A percentile compares a stretch with the other conserved stretches of the same genome.
Evolutionary conservation across 2,113 vertebrate species (phyloP).

Genomic region (Garra rufa): DNA sequence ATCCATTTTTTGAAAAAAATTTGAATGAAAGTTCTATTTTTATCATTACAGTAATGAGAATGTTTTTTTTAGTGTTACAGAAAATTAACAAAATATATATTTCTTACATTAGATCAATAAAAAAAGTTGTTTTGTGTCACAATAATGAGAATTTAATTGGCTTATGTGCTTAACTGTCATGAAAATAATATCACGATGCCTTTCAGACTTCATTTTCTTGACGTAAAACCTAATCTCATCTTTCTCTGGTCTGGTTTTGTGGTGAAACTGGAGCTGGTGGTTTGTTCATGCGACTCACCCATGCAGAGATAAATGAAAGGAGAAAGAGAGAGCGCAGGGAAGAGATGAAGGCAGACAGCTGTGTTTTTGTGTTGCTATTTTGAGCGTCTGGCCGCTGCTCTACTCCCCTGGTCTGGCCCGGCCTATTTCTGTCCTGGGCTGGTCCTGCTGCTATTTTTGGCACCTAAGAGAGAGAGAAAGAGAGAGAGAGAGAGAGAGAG

Average conservation of each 20-base stretch:
- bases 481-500: constrained; percentile 43
- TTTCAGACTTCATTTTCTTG: neutral
- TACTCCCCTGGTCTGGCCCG: constrained; percentile 63
- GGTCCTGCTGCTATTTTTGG: constrained; percentile 61
- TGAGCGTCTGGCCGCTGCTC: constrained; percentile 59
- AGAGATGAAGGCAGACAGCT: constrained; percentile 64
- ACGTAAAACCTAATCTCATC: neutral
- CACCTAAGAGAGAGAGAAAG: constrained; percentile 54
- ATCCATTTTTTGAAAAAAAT: no score
- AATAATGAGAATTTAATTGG: neutral
- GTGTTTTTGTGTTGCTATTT: constrained; percentile 65
- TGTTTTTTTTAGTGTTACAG: neutral
- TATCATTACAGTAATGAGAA: neutral
- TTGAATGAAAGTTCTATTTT: neutral
- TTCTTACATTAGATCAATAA: neutral
- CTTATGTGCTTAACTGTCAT: neutral
- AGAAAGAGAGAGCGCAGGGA: constrained; percentile 53
- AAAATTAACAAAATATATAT: neutral
- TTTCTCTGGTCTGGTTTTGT: constrained; percentile 5
- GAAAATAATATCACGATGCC: neutral
- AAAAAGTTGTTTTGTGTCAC: neutral
- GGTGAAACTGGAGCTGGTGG: neutral
- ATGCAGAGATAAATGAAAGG: constrained; percentile 44
- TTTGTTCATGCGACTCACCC: neutral
- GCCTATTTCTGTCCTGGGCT: constrained; percentile 64